Evolutionary conservation across 2,797 vertebrate species (phyloP).

Genomic region (Threskiornis aethiopicus): DNA sequence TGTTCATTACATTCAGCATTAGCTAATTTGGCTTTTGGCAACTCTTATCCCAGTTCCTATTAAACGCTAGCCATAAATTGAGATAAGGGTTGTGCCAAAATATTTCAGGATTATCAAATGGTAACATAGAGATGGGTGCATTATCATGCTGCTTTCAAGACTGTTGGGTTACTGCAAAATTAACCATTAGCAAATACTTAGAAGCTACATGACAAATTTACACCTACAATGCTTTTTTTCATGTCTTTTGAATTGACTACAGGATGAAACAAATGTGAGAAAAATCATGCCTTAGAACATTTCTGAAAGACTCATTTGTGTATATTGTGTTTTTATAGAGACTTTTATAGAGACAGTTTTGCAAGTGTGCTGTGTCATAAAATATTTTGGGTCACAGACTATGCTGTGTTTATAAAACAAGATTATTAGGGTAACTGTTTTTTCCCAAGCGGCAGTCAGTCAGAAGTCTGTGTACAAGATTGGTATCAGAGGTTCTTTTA

Average conservation of each 20-base stretch:
- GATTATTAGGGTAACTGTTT: not conserved
- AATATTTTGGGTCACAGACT: not conserved
- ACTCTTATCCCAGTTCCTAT: not conserved
- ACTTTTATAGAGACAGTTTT: not conserved
- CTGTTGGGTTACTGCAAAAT: not conserved
- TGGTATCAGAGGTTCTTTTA: not conserved
- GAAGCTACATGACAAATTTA: not conserved
- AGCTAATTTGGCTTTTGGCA: slow-evolving; percentile 62
- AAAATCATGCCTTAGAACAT: not conserved
- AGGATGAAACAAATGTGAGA: not conserved
- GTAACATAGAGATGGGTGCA: not conserved
- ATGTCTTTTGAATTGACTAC: not conserved
- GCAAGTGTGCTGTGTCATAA: not conserved
- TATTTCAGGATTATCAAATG: slow-evolving; percentile 9
- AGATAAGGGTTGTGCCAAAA: slow-evolving; percentile 22
- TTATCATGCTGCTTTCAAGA: not conserved
- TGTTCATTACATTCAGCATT: slow-evolving; percentile 45
- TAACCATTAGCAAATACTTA: not conserved
- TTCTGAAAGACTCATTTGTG: not conserved
- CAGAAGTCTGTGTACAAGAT: not conserved
- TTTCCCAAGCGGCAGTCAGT: not conserved
- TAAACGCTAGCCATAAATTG: slow-evolving; percentile 12
- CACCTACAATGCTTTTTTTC: not conserved
- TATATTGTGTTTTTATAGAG: not conserved
- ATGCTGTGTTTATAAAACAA: not conserved